Evolutionary conservation across 2,113 vertebrate genomes (phyloP), one percentile per base, ranked within the genome.

Genomic region (Uria aalge): DNA sequence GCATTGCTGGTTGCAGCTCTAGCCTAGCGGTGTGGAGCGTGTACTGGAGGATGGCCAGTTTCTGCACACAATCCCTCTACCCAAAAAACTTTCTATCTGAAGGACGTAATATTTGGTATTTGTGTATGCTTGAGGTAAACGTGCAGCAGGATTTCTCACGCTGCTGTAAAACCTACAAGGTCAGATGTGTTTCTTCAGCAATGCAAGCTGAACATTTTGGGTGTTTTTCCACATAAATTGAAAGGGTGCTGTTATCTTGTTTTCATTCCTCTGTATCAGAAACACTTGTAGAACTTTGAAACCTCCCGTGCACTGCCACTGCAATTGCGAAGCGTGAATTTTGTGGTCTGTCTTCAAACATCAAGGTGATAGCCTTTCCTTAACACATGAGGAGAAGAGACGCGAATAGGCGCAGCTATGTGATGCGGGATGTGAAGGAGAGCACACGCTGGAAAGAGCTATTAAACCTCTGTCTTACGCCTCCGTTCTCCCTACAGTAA

Each of bases 331-430:
- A 0, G 48, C 71, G 55, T 67, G 52, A 92, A 60, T 90, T 57
- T 40, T 91, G 60, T 67, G 57, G 22, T 85, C 43, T 89, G 0
- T 71, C 79, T 60, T 93, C 78, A 66, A 63, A 66, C 18, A 30
- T 62, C 34, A 62, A 59, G 30, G 26, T 59, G 26, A 47, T 86
- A 29, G 19, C 9, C 56, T 76, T 64, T 43, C 30, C 23, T 88
- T 67, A 86, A 50, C 7, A 22, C 41, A 12, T 22, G 15, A 78
- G 48, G 30, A 71, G 45, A 45, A 45, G 52, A 89, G 38, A 9
- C 2, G 2, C 0, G 0, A 56, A 45, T 26, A 66, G 40, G 8
- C 76, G 14, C 12, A n/a, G 27, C 52, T n/a, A 11, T 47, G 36
- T 64, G 66, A 34, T 47, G 74, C 48, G 27, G 66, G 62, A 82